Evolutionary conservation across 1,140 invertebrate genomes (phyloP).

Genomic region (Parapsyche elsis): DNA sequence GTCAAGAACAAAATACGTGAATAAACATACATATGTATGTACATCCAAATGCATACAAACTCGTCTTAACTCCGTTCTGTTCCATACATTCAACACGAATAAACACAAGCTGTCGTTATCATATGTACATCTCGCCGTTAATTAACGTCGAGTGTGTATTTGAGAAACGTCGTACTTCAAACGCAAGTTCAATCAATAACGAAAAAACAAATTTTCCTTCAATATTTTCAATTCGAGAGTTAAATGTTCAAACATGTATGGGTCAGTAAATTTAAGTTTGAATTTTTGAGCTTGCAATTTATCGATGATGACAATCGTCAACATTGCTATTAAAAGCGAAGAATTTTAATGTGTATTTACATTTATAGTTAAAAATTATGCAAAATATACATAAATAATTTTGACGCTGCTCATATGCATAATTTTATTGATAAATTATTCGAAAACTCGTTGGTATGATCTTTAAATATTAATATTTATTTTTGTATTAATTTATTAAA

Average conservation of each 20-base stretch:
- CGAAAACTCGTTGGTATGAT: background rate
- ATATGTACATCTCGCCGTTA: constrained; percentile 21
- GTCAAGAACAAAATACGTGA: background rate
- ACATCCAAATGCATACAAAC: constrained; percentile 17
- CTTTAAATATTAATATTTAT: background rate
- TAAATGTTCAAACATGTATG: no score
- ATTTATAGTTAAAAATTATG: constrained; percentile 14
- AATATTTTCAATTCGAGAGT: no score
- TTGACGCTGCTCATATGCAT: constrained; percentile 13
- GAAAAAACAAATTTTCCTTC: no score
- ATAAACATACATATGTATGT: background rate
- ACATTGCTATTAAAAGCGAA: no score
- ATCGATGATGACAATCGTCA: no score
- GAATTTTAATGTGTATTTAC: background rate
- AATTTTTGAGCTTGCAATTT: no score
- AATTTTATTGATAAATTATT: constrained; percentile 15
- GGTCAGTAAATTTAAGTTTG: no score
- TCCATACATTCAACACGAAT: constrained; percentile 9
- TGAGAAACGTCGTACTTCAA: constrained; percentile 3
- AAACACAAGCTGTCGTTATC: constrained; percentile 15
- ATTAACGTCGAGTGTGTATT: constrained; percentile 16
- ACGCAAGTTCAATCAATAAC: no score
- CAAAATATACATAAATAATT: constrained; percentile 3
- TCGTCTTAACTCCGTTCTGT: background rate
- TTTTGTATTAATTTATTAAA: background rate